These are phyloP conservation scores for Patiria miniata DNA, from an alignment of 35 echinoderm and acorn worm genomes.

Conservation along the genomic window DNA sequence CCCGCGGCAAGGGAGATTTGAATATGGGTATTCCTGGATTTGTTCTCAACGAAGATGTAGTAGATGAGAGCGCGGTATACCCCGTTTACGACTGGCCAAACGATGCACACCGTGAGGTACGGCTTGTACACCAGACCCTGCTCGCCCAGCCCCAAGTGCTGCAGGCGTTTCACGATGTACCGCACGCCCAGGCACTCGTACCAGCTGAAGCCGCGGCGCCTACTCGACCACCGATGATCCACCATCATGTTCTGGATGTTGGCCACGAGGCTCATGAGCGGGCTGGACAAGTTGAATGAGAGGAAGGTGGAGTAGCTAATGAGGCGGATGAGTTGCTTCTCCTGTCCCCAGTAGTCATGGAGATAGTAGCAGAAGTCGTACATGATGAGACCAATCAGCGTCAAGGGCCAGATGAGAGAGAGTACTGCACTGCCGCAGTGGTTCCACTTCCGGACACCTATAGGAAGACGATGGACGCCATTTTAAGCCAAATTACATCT, in stretches of 20 bases:
- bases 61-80: constrained; percentile 14
- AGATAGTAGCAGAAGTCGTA: constrained; percentile 55
- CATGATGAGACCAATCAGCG: constrained; percentile 35
- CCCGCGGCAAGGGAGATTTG: constrained; percentile 50
- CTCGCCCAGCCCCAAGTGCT: constrained; percentile 57
- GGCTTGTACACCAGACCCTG: constrained; percentile 45
- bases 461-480: background rate
- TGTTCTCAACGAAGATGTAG: constrained; percentile 21
- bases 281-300: constrained; percentile 21
- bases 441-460: constrained; percentile 63
- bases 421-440: constrained; percentile 69
- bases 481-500: background rate
- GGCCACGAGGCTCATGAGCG: constrained; percentile 25
- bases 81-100: constrained; percentile 4
- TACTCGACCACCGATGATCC: background rate
- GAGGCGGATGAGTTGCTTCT: constrained; percentile 53
- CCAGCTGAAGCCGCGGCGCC: constrained; percentile 37
- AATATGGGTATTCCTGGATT: background rate
- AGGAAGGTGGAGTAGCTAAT: constrained; percentile 70
- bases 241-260: constrained; percentile 1
- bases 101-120: constrained; percentile 34
- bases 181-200: constrained; percentile 34
- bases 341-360: constrained; percentile 49
- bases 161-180: constrained; percentile 67
- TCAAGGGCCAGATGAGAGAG: constrained; percentile 29